Conservation (phyloP, 1,140 invertebrate species). For the Ostrea denselamellosa region DNA sequence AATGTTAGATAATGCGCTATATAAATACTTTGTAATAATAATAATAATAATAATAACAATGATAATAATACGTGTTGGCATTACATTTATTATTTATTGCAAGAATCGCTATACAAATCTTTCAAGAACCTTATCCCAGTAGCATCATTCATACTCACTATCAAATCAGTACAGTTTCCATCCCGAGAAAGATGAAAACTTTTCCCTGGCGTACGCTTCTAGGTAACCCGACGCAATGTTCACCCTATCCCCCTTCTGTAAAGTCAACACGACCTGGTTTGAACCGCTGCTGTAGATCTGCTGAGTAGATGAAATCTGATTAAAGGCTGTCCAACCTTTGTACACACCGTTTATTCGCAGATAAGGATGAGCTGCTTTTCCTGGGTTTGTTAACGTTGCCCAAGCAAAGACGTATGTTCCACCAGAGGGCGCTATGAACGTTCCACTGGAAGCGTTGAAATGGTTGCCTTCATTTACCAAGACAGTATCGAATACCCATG, state of each 20-base stretch:
- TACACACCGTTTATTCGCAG: neutral
- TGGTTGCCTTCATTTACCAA: constrained; percentile 1
- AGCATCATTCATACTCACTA: neutral
- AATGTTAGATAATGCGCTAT: too few relatives aligned
- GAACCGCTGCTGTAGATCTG: neutral
- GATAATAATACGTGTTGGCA: neutral
- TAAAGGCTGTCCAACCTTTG: neutral
- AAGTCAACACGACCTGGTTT: neutral
- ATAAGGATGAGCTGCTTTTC: neutral
- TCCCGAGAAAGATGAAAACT: neutral
- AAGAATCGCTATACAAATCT: neutral
- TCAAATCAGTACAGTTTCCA: constrained; percentile 7
- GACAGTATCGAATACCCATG: neutral
- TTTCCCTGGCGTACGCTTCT: neutral
- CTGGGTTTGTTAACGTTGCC: neutral
- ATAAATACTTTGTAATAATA: too few relatives aligned
- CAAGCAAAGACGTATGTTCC: neutral
- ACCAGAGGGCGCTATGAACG: neutral
- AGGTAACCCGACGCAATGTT: neutral
- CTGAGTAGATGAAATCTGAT: neutral
- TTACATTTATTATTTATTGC: neutral
- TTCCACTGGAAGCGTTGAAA: neutral
- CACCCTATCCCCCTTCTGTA: neutral
- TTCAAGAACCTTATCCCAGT: neutral
- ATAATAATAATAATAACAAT: too few relatives aligned